Conservation (phyloP, 2,113 vertebrate genomes). For the Sander vitreus region DNA sequence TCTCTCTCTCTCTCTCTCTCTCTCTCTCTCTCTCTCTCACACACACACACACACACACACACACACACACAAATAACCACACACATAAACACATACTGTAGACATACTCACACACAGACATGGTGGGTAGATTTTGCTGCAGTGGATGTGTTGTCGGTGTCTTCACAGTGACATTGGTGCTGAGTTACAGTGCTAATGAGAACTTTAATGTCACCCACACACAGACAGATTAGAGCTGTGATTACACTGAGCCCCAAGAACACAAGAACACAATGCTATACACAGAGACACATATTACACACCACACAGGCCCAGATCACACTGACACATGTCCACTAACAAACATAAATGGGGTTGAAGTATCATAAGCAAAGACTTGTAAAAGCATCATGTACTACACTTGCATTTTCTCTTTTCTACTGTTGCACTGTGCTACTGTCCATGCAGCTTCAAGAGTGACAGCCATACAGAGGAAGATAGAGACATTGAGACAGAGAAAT, state of each 20-base stretch:
- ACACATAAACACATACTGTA: conserved; percentile 10
- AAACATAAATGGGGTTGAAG: conserved; percentile 45
- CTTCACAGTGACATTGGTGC: conserved; percentile 78
- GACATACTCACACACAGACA: conserved; percentile 15
- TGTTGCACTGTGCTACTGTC: conserved; percentile 18
- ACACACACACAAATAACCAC: not conserved
- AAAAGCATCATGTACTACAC: conserved; percentile 35
- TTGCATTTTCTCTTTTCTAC: conserved; percentile 15
- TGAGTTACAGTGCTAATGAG: conserved; percentile 82
- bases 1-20: conserved; percentile 15
- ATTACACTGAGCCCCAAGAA: conserved; percentile 71
- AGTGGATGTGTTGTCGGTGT: conserved; percentile 71
- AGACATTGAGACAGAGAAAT: not conserved
- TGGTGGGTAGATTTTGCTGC: conserved; percentile 60
- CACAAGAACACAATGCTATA: conserved; percentile 49
- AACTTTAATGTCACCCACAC: conserved; percentile 82
- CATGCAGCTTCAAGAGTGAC: conserved; percentile 9
- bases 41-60: not conserved
- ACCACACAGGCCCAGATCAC: conserved; percentile 27
- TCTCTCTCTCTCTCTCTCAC: too few species aligned
- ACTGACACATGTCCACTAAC: conserved; percentile 42
- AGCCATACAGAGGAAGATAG: conserved; percentile 8
- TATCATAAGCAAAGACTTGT: conserved; percentile 41
- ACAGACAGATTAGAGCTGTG: conserved; percentile 77
- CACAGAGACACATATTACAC: conserved; percentile 32